A percentile compares a stretch with the other conserved stretches of the same genome.
Evolutionary conservation across 2,888 invertebrate species (phyloP).

Genomic region (Epistrophe eligans): DNA sequence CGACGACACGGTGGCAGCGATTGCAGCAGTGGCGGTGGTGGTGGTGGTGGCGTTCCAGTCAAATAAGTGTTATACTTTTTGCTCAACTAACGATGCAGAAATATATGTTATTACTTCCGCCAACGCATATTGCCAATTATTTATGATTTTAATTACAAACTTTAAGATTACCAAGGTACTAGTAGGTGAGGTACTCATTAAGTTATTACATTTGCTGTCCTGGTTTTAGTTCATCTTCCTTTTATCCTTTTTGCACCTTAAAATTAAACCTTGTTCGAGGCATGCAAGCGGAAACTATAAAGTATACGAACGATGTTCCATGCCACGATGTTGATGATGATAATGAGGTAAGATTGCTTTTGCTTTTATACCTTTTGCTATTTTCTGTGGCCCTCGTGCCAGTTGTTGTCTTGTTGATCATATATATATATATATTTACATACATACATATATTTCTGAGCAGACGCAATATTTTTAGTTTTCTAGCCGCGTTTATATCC

Average conservation of each 20-base stretch:
- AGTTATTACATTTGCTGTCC: slow-evolving; percentile 47
- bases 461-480: slow-evolving; percentile 1
- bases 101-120: slow-evolving; percentile 63
- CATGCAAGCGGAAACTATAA: slow-evolving; percentile 48
- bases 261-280: slow-evolving; percentile 32
- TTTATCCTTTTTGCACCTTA: slow-evolving; percentile 16
- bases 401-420: too few relatives aligned
- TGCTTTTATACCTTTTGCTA: not conserved
- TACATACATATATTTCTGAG: not conserved
- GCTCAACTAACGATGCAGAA: slow-evolving; percentile 39
- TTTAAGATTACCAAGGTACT: slow-evolving; percentile 4
- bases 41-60: not conserved
- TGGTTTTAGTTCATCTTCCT: slow-evolving; percentile 46
- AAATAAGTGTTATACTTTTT: slow-evolving; percentile 1
- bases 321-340: not conserved
- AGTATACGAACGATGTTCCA: slow-evolving; percentile 13
- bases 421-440: too few relatives aligned
- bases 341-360: not conserved
- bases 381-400: not conserved
- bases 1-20: too few relatives aligned
- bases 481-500: not conserved
- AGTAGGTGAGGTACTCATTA: slow-evolving; percentile 40
- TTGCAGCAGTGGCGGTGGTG: too few relatives aligned
- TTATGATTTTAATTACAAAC: slow-evolving; percentile 70
- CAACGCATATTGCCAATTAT: slow-evolving; percentile 64